Percentiles rank a stretch among this genome's conserved stretches.
Evolutionary conservation across 2,888 invertebrate genomes (phyloP).

Genomic region (Platycnemis pennipes): DNA sequence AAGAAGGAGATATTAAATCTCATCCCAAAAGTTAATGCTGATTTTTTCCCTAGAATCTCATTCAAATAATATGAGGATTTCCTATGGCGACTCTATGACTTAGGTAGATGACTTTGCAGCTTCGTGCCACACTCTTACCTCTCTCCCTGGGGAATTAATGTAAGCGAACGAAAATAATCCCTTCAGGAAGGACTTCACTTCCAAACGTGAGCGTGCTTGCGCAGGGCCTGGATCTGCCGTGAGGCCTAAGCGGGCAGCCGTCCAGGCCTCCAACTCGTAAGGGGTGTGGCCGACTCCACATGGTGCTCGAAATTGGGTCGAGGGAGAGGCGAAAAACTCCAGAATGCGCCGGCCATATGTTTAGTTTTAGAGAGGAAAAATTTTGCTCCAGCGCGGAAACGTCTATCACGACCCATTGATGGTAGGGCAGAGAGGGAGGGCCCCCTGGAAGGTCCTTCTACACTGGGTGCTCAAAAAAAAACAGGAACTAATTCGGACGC

Average conservation of each 20-base stretch:
- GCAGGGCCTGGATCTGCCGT: not conserved
- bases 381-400: not conserved
- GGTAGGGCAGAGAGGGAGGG: not conserved
- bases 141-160: not conserved
- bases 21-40: too few relatives aligned
- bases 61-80: too few relatives aligned
- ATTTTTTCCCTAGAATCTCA: too few relatives aligned
- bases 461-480: not conserved
- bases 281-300: not conserved
- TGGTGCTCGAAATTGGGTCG: not conserved
- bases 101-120: too few relatives aligned
- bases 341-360: not conserved
- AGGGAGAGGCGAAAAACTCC: not conserved
- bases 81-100: too few relatives aligned
- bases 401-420: not conserved
- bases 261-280: not conserved
- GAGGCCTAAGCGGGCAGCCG: not conserved
- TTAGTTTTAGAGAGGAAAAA: not conserved
- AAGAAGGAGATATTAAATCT: too few relatives aligned
- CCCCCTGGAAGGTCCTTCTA: not conserved
- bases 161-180: not conserved
- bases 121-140: too few relatives aligned
- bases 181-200: not conserved
- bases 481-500: not conserved
- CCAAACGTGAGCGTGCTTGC: not conserved